These are phyloP conservation scores for Cosmia pyralina DNA, from an alignment of 2,888 invertebrate species.

Conservation along the genomic window DNA sequence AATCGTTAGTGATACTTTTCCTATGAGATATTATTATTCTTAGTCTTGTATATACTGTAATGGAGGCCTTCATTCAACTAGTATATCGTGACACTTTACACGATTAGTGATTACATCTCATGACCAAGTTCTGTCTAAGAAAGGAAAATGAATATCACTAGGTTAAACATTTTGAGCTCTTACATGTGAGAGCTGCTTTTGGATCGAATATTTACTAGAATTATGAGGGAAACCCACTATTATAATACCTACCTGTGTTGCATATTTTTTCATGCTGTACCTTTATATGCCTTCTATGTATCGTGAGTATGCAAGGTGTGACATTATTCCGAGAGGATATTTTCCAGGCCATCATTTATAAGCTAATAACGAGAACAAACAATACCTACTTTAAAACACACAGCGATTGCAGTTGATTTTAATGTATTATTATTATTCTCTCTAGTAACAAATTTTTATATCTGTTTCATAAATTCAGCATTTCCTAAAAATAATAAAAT, in stretches of 20 bases:
- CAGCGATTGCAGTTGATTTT: not conserved
- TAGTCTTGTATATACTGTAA: constrained; percentile 79
- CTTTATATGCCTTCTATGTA: constrained; percentile 39
- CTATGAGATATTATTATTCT: constrained; percentile 75
- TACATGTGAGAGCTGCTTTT: constrained; percentile 69
- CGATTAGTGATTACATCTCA: constrained; percentile 76
- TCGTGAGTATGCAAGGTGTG: constrained; percentile 17
- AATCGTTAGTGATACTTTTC: constrained; percentile 78
- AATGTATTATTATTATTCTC: too few species aligned
- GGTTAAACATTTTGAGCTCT: constrained; percentile 74
- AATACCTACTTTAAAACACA: not conserved
- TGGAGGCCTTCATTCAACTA: constrained; percentile 87
- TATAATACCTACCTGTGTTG: constrained; percentile 45
- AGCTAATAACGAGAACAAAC: not conserved
- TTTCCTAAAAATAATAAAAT: too few species aligned
- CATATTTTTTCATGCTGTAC: constrained; percentile 54
- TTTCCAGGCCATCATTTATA: not conserved
- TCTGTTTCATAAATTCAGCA: not conserved
- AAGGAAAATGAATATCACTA: constrained; percentile 80
- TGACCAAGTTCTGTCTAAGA: constrained; percentile 85
- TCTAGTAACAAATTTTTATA: not conserved
- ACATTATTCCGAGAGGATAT: constrained; percentile 6
- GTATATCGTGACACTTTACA: constrained; percentile 70
- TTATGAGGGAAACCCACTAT: constrained; percentile 53
- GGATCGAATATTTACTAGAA: constrained; percentile 70